phyloP scores from a whole-genome alignment of 2,888 invertebrate genomes.

The Phania funesta region DNA sequence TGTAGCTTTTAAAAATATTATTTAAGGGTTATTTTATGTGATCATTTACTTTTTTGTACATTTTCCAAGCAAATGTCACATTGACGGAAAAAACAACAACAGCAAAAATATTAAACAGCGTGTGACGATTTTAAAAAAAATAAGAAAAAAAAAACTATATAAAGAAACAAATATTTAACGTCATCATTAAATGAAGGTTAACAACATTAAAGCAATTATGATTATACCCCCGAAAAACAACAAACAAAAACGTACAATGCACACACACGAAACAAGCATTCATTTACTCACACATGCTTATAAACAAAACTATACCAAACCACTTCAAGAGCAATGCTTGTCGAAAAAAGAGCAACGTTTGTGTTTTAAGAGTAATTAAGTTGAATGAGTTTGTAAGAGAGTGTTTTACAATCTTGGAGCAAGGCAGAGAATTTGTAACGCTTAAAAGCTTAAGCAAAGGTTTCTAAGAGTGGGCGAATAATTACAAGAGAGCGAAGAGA shows the following conservation, averaged over 20 bases:
- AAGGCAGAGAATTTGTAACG: not conserved
- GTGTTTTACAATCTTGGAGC: not conserved
- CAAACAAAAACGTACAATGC: constrained; percentile 3
- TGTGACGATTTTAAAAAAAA: constrained; percentile 54
- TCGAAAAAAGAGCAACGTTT: not conserved
- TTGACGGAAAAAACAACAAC: constrained; percentile 9
- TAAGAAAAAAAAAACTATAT: constrained; percentile 7
- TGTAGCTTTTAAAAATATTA: constrained; percentile 47
- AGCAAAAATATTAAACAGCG: constrained; percentile 46
- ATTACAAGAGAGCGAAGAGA: not conserved
- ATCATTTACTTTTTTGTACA: constrained; percentile 29
- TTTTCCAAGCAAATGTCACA: not conserved
- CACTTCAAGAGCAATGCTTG: not conserved
- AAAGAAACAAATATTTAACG: constrained; percentile 63
- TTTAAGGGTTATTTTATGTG: constrained; percentile 62
- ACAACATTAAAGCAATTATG: constrained; percentile 65
- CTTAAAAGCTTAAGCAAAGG: not conserved
- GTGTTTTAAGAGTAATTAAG: not conserved
- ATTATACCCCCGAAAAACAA: constrained; percentile 59
- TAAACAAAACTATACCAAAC: not conserved
- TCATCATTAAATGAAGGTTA: constrained; percentile 66
- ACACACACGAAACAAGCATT: not conserved
- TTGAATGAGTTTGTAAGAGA: constrained; percentile 12
- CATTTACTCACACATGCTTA: not conserved
- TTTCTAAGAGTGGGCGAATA: not conserved